Base-by-base conservation (phyloP, 1,140 invertebrate species). In the Zaprionus inermis region DNA sequence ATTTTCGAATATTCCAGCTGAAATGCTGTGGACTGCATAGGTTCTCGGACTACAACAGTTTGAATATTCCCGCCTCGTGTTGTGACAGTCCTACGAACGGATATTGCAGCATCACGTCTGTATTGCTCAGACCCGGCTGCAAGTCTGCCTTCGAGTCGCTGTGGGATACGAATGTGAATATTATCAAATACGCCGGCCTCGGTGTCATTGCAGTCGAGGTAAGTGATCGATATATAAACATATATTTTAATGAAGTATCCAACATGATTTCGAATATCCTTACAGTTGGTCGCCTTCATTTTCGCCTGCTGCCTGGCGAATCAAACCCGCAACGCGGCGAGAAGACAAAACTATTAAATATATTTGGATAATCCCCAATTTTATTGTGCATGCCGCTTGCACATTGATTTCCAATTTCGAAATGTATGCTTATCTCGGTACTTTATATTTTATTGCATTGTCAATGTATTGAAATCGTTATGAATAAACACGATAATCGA, bases 141-240 rank as follows among this genome's bases (percentile, higher is more conserved):
- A 64, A 68, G 0, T 0, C 10, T 0, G 75, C 71, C 1, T 49
- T 95, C 1, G 79, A 80, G 18, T 77, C 92, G 0, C 93, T 20
- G 81, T 95, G 74, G 90, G 93, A 71, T 86, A 90, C 30, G 90
- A 92, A 93, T 81, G 93, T 93, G 44, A 93, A 94, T 59, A 89
- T 94, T 32, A 93, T 96, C 28, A 95, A 94, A 77, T 94, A 94
- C 30, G 92, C 96, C 36, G 95, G 94, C 11, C 93, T 96, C 52
- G 95, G 94, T 44, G 93, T 96, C 44, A 95, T 95, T 63, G 95
- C 92, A 72, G 90, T 95, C 75, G 95, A 96, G 94, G 95, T 96
- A 90, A 92, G 52, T 80, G n/a, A 16, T 16, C 1, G 7, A 16
- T 5, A 1, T 44, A 44, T 18, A 16, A 16, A 16, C 6, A 16